Evolutionary conservation across 2,797 vertebrate species (phyloP), one percentile per base, ranked within the genome.

Genomic region (Chloroceryle inda): DNA sequence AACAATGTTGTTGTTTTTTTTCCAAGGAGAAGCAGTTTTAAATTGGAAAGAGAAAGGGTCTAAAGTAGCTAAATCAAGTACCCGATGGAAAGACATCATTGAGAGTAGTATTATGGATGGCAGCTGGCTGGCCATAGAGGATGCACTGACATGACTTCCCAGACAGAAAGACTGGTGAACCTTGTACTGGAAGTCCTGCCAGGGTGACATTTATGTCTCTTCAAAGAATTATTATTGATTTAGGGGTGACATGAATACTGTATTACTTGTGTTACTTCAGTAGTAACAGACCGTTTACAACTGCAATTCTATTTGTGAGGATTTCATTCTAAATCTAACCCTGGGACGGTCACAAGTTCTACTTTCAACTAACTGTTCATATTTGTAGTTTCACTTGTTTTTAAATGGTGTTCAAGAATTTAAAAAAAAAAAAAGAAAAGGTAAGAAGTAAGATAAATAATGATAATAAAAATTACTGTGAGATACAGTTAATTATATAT

Each of bases 221-320:
- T 85, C 47, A 38, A 35, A 66, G n/a, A 83, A 66, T 3, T n/a
- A n/a, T 67, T 37, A 52, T 49, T 44, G 37, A 27, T 71, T 86
- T 79, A 72, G 27, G 24, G 22, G 27, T 2, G 2, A 74, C 0
- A 0, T 17, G 58, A 75, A 38, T 3, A 1, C n/a, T 24, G 35
- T 67, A 27, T n/a, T 52, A 53, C 31, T 55, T 53, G 27, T 10
- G 3, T 44, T 47, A 59, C 26, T 24, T 86, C 49, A 13, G 29
- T 55, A 69, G 55, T 19, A 63, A 74, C 2, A n/a, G 33, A 33
- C 5, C 17, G 21, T 3, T 47, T 88, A 44, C 58, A 75, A 27
- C 18, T 31, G 52, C 17, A 63, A 26, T 31, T 59, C 16, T 26
- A 78, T 75, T 38, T 27, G 56, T n/a, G 20, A 69, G 26, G 15